A percentile compares a stretch with the other conserved stretches of the same genome.
These are phyloP conservation scores for Melanaphis sacchari DNA, from an alignment of 1,140 invertebrate genomes.

Conservation along the genomic window DNA sequence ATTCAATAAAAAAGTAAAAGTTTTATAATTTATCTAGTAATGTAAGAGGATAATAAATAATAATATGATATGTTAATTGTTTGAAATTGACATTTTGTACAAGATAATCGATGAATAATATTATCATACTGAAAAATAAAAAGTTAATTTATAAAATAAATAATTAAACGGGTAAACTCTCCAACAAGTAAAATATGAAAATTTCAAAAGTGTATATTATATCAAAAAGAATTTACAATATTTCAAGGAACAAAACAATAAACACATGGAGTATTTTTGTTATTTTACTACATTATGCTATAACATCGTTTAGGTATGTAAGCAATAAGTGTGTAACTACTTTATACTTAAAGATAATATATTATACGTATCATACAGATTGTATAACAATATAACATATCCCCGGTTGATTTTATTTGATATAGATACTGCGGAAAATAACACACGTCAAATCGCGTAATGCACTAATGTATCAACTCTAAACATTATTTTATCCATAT, in stretches of 20 bases:
- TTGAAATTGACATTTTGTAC: neutral
- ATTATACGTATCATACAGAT: neutral
- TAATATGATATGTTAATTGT: neutral
- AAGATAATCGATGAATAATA: neutral
- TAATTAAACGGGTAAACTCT: neutral
- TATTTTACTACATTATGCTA: neutral
- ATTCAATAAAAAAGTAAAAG: neutral
- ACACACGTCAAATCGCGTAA: neutral
- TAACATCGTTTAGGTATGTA: neutral
- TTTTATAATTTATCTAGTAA: neutral
- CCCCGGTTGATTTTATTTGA: neutral
- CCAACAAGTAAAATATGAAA: neutral
- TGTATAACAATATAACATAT: neutral
- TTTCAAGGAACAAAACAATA: too few relatives aligned
- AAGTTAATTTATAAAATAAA: neutral
- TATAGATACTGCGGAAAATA: neutral
- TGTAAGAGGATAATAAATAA: neutral
- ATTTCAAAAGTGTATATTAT: neutral
- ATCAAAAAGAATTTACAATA: neutral
- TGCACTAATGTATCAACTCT: neutral
- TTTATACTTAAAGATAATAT: neutral
- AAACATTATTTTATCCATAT: neutral
- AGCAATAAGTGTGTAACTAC: neutral
- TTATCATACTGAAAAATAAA: neutral
- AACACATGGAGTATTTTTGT: neutral